Conservation (phyloP, 37 sponge, comb jelly and placozoan genomes). For the Dysidea cf. avara region DNA sequence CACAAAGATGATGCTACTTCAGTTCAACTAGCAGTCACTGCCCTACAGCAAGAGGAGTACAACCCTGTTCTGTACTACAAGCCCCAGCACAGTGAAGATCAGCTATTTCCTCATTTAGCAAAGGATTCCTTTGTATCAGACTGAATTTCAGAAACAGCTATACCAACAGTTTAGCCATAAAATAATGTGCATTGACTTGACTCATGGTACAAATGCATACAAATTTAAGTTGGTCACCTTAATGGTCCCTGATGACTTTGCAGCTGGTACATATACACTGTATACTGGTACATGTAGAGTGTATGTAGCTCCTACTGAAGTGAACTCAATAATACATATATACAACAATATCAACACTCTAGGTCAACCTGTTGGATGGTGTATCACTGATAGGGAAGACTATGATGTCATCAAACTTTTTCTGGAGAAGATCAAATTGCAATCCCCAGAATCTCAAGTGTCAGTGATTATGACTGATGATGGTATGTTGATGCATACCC, state of each 20-base stretch:
- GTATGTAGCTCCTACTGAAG: no score
- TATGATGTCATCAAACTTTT: neutral
- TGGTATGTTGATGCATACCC: no score
- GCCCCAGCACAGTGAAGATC: neutral
- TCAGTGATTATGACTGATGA: slow-evolving; percentile 38
- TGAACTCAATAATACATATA: no score
- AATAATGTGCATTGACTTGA: slow-evolving; percentile 19
- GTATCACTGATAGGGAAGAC: slow-evolving; percentile 27
- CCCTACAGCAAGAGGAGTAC: slow-evolving; percentile 20
- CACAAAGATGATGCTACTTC: slow-evolving; percentile 17
- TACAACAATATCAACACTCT: neutral
- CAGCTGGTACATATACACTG: slow-evolving; percentile 8
- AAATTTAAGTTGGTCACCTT: slow-evolving; percentile 14
- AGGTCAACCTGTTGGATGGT: slow-evolving; percentile 45
- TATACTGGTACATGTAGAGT: no score
- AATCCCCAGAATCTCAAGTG: slow-evolving; percentile 11
- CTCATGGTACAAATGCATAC: slow-evolving; percentile 37
- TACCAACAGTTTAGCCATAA: neutral
- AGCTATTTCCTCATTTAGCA: neutral
- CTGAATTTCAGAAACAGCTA: slow-evolving; percentile 8
- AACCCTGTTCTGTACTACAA: slow-evolving; percentile 12
- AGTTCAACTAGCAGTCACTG: neutral
- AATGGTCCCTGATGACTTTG: slow-evolving; percentile 16
- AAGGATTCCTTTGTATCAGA: slow-evolving; percentile 5
- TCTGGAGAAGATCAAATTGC: neutral